These are phyloP conservation scores for Ctenosaura bakeri DNA, from an alignment of 2,797 vertebrate genomes.

Conservation along the genomic window DNA sequence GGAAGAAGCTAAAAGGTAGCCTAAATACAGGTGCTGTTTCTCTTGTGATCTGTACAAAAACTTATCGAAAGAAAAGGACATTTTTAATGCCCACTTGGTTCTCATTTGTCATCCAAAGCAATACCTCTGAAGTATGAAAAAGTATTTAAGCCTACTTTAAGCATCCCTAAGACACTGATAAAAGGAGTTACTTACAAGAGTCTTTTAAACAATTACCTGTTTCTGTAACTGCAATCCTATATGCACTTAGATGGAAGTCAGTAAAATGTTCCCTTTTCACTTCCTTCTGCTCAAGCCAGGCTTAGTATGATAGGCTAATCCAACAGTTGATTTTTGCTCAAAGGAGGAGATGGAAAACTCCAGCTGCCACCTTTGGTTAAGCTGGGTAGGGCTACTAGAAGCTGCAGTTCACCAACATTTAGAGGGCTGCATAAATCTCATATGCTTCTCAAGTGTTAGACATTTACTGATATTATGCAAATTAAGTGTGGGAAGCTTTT, in stretches of 20 bases:
- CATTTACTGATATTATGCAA: background rate
- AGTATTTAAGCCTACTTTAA: no score
- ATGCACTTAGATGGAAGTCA: no score
- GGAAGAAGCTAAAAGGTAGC: background rate
- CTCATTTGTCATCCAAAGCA: conserved; percentile 1
- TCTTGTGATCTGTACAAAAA: background rate
- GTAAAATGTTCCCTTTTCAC: background rate
- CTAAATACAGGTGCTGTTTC: conserved; percentile 18
- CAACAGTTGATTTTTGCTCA: background rate
- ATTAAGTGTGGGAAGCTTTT: background rate
- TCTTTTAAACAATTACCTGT: no score
- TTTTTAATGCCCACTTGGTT: rapidly evolving
- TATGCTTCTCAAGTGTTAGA: no score
- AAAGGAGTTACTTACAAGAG: no score
- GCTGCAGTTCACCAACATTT: no score
- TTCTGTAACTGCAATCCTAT: no score
- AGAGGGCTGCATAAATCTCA: no score
- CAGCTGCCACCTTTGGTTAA: background rate
- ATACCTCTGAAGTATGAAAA: no score
- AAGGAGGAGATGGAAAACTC: background rate
- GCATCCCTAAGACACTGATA: no score
- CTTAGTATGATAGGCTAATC: background rate
- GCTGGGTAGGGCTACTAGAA: no score
- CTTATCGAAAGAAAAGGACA: background rate
- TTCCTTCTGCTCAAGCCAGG: background rate